These are phyloP conservation scores for Leptonema lineaticorne DNA, from an alignment of 1,140 invertebrate genomes.

Conservation along the genomic window DNA sequence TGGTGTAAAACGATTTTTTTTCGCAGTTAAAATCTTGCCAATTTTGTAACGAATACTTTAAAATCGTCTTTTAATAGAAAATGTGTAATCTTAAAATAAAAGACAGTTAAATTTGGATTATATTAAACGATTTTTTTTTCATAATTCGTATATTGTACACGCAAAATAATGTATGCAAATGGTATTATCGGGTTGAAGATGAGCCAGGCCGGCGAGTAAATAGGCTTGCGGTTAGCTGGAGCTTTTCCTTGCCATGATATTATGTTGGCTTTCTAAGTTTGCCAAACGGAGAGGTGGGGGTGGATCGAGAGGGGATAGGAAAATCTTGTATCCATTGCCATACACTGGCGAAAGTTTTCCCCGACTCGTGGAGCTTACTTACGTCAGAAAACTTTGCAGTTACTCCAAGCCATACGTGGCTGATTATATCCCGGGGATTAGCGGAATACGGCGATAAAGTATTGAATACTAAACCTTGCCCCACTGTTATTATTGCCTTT, in stretches of 20 bases:
- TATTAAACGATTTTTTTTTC: too few relatives aligned
- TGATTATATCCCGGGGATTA: constrained; percentile 14
- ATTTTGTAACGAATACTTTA: too few relatives aligned
- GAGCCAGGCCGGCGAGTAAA: constrained; percentile 10
- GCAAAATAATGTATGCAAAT: constrained; percentile 15
- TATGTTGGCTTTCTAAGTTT: constrained; percentile 22
- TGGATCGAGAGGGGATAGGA: too few relatives aligned
- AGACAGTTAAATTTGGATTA: too few relatives aligned
- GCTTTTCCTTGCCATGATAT: neutral
- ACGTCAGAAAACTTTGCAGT: constrained; percentile 7
- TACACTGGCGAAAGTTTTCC: neutral
- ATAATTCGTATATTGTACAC: too few relatives aligned
- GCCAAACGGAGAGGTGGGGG: neutral
- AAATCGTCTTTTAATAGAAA: too few relatives aligned
- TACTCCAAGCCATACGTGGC: constrained; percentile 1
- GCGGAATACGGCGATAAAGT: constrained; percentile 10
- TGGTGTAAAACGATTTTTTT: too few relatives aligned
- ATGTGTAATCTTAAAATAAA: too few relatives aligned
- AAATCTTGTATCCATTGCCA: constrained; percentile 12
- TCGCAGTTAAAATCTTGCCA: too few relatives aligned
- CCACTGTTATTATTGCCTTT: constrained; percentile 4
- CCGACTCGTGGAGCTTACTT: constrained; percentile 1
- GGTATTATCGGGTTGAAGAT: constrained; percentile 11
- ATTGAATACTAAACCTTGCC: constrained; percentile 6
- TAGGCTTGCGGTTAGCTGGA: constrained; percentile 21